Evolutionary conservation across 2,888 invertebrate species (phyloP).

Genomic region (Biston betularia): DNA sequence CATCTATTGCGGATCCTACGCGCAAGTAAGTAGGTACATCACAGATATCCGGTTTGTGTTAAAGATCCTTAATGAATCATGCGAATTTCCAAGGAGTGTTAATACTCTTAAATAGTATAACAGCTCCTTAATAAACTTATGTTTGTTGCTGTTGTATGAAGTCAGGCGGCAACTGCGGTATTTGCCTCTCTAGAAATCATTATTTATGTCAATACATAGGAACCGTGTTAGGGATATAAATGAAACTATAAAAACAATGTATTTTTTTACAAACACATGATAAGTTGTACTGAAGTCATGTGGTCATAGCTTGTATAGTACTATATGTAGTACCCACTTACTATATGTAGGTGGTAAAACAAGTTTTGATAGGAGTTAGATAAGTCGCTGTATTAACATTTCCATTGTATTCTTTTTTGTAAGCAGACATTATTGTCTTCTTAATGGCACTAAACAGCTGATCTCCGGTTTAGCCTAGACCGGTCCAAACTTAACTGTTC

Average conservation of each 20-base stretch:
- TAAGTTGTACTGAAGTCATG: neutral
- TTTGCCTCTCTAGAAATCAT: constrained; percentile 41
- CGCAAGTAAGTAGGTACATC: neutral
- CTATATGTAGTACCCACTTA: too few relatives aligned
- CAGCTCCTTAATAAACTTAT: too few relatives aligned
- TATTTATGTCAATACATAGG: constrained; percentile 25
- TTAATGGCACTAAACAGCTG: constrained; percentile 55
- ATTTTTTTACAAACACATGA: neutral
- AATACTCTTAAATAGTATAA: constrained; percentile 12
- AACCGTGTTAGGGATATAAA: constrained; percentile 32
- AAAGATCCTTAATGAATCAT: constrained; percentile 50
- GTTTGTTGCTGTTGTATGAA: constrained; percentile 40
- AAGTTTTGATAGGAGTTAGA: constrained; percentile 11
- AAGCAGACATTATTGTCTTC: too few relatives aligned
- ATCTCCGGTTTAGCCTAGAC: constrained; percentile 51
- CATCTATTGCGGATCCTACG: constrained; percentile 4
- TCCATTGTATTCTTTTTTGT: constrained; percentile 26
- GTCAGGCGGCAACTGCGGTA: constrained; percentile 56
- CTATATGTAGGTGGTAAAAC: constrained; percentile 16
- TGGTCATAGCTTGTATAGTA: neutral
- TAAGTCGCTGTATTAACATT: constrained; percentile 19
- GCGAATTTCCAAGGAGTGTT: constrained; percentile 44
- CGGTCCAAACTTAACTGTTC: constrained; percentile 52
- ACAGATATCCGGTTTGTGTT: constrained; percentile 23
- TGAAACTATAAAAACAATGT: constrained; percentile 9